phyloP scores from a whole-genome alignment of 2,888 invertebrate species.

The Allophyes oxyacanthae region DNA sequence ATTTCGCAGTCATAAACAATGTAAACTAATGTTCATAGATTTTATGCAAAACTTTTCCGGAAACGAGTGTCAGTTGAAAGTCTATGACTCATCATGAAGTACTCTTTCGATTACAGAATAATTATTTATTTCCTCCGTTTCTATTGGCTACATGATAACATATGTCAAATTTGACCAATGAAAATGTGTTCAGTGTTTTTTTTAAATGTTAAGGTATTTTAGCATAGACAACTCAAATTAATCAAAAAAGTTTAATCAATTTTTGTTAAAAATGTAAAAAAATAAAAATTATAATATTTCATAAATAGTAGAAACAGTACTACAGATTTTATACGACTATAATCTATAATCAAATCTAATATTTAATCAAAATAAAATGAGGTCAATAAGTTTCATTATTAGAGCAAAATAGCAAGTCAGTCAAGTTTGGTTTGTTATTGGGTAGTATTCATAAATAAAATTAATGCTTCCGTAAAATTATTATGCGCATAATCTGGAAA shows the following conservation, averaged over 20 bases:
- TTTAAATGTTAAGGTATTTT: neutral
- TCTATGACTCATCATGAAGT: conserved; percentile 84
- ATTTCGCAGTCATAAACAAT: conserved; percentile 71
- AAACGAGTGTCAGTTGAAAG: conserved; percentile 87
- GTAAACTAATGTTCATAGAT: conserved; percentile 73
- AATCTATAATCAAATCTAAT: no score
- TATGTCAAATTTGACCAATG: conserved; percentile 46
- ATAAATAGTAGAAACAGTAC: no score
- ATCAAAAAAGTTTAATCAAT: conserved; percentile 1
- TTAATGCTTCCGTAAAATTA: no score
- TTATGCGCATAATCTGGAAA: no score
- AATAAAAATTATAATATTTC: no score
- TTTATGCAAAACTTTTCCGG: conserved; percentile 81
- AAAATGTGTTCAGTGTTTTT: conserved; percentile 44
- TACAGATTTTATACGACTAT: no score
- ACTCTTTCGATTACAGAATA: conserved; percentile 68
- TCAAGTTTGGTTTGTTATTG: no score
- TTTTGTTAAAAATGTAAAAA: neutral
- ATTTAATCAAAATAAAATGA: no score
- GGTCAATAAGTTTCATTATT: no score
- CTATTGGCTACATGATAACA: conserved; percentile 45
- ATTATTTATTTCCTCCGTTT: conserved; percentile 17
- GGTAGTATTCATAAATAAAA: no score
- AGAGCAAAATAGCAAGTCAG: no score
- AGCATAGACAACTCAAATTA: conserved; percentile 42